phyloP scores from a whole-genome alignment of 2,797 vertebrate species.

The Uromys caudimaculatus region DNA sequence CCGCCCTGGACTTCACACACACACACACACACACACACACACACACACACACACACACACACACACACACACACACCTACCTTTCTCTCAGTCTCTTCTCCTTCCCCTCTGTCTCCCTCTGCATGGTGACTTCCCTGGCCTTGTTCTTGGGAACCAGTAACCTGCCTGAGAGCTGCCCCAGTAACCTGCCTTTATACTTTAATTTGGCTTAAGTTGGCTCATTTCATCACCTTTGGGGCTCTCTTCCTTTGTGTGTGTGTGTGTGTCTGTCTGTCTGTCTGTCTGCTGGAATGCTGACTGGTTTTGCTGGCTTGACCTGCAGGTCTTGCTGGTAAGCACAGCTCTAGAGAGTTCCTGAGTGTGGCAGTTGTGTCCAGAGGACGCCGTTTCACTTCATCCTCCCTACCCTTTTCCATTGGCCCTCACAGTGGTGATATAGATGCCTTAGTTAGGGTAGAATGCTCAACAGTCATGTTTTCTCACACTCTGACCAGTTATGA shows the following conservation, averaged over 20 bases:
- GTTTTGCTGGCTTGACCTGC: not conserved
- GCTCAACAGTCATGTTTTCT: not conserved
- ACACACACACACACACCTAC: not conserved
- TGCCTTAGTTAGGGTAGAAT: not conserved
- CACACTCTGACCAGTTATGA: not conserved
- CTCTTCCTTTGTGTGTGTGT: not conserved
- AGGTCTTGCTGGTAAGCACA: not conserved
- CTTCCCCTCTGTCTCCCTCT: no score
- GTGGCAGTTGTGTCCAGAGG: not conserved
- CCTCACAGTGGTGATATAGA: not conserved
- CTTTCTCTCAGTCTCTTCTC: no score
- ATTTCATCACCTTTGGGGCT: not conserved
- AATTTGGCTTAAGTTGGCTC: not conserved
- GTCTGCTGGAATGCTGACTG: not conserved
- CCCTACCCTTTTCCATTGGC: not conserved
- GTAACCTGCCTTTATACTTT: not conserved
- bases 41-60: not conserved
- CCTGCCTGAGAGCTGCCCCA: no score
- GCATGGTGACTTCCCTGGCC: not conserved
- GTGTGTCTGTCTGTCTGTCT: no score
- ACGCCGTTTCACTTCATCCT: not conserved
- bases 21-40: not conserved
- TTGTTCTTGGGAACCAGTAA: not conserved
- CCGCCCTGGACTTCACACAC: not conserved
- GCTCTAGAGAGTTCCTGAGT: not conserved